Conservation (phyloP, 2,797 vertebrate genomes). For the Darevskia nairensis region DNA sequence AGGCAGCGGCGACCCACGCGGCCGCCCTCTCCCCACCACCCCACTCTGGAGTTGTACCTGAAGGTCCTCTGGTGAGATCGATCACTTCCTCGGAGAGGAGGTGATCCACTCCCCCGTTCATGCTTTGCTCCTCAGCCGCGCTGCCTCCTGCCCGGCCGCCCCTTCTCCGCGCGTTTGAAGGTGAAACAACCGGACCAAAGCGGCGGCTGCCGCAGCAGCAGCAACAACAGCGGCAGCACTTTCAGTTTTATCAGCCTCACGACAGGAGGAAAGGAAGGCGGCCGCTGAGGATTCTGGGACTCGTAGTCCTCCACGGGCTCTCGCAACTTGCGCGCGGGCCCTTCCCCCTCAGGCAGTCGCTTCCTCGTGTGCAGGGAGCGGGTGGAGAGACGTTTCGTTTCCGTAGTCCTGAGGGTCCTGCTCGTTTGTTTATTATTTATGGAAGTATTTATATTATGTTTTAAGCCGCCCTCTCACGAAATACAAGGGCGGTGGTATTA, state of each 20-base stretch:
- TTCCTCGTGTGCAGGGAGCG: neutral
- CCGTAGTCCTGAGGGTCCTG: too few species aligned
- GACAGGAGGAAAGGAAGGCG: neutral
- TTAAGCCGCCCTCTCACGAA: too few species aligned
- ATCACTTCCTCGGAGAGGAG: conserved; percentile 75
- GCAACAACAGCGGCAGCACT: neutral
- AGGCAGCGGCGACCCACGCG: neutral
- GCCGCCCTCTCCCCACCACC: neutral
- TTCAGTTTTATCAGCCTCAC: conserved; percentile 51
- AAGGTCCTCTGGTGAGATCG: conserved; percentile 76
- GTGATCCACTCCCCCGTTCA: conserved; percentile 74
- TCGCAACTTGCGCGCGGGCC: fast-evolving
- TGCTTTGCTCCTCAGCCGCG: conserved; percentile 25
- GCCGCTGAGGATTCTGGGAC: conserved; percentile 67
- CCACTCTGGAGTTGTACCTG: conserved; percentile 65
- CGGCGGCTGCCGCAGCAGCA: neutral
- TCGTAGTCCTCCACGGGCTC: conserved; percentile 60
- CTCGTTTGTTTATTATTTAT: too few species aligned
- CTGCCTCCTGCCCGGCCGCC: conserved; percentile 23
- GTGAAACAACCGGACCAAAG: conserved; percentile 24
- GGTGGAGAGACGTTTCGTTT: too few species aligned
- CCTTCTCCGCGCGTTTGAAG: conserved; percentile 5
- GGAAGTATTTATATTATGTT: too few species aligned
- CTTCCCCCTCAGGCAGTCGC: fast-evolving
- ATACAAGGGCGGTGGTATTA: too few species aligned